phyloP scores from a whole-genome alignment of 2,113 vertebrate genomes.

The Calidris pugnax region DNA sequence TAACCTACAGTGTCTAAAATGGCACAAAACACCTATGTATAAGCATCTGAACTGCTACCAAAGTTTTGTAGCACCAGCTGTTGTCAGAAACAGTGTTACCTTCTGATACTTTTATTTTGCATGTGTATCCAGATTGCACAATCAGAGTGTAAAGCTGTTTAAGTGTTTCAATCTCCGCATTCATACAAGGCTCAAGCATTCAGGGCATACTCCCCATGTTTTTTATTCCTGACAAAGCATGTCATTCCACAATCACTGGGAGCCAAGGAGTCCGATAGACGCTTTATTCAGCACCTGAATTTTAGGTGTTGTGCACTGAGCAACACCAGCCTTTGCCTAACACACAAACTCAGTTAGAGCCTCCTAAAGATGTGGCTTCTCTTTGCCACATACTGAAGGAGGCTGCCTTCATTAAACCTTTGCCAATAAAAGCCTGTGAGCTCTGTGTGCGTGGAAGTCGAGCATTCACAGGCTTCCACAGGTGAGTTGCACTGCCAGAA shows the following conservation, averaged over 20 bases:
- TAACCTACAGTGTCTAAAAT: not conserved
- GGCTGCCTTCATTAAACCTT: not conserved
- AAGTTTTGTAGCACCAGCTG: not conserved
- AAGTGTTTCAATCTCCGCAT: not conserved
- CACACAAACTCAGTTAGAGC: not conserved
- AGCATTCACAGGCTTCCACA: not conserved
- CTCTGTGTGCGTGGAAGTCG: rapidly evolving
- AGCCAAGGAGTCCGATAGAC: not conserved
- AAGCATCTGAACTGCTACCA: not conserved
- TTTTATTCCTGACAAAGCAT: not conserved
- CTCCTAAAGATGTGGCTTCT: not conserved
- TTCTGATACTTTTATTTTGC: not conserved
- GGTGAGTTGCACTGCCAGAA: not conserved
- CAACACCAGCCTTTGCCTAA: not conserved
- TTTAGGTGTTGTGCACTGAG: not conserved
- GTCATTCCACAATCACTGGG: not conserved
- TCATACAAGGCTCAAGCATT: not conserved
- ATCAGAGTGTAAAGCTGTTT: not conserved
- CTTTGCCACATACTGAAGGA: not conserved
- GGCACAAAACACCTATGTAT: not conserved
- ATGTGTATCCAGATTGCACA: not conserved
- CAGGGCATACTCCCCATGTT: not conserved
- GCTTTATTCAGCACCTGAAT: not conserved
- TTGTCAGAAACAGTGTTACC: not conserved
- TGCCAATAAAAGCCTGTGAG: not conserved